phyloP scores from a whole-genome alignment of 2,797 vertebrate species.

The Eutrigla gurnardus region DNA sequence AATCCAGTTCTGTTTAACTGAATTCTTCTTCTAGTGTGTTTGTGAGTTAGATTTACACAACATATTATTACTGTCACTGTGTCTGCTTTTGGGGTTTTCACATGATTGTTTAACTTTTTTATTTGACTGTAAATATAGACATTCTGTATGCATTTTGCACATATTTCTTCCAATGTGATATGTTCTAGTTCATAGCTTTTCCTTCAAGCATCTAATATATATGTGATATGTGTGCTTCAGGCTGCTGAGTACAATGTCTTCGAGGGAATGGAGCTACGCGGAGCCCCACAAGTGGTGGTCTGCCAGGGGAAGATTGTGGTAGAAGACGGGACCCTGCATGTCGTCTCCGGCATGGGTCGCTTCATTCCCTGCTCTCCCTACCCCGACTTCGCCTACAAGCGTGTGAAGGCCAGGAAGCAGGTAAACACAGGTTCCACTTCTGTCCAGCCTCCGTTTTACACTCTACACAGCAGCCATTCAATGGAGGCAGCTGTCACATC shows the following conservation, averaged over 20 bases:
- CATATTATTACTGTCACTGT: neutral
- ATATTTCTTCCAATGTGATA: neutral
- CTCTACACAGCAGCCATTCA: neutral
- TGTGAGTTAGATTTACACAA: neutral
- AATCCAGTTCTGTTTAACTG: neutral
- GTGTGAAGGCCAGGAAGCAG: constrained; percentile 97
- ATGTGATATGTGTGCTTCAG: constrained; percentile 69
- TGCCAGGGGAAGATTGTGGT: constrained; percentile 97
- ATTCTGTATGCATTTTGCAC: neutral
- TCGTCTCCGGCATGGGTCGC: constrained; percentile 90
- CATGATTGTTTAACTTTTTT: neutral
- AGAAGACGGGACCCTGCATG: constrained; percentile 93
- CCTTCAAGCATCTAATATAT: neutral
- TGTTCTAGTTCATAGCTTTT: neutral
- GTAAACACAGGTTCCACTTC: constrained; percentile 71
- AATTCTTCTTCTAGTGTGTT: neutral
- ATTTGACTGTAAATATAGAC: neutral
- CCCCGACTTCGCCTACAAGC: constrained; percentile 96
- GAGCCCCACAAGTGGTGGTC: constrained; percentile 92
- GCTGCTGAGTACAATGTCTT: constrained; percentile 97
- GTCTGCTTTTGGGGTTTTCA: neutral
- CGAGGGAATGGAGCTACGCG: constrained; percentile 96
- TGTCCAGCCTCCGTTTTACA: neutral
- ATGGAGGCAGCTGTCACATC: neutral
- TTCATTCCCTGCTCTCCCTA: constrained; percentile 93